Percentiles rank a stretch among this genome's conserved stretches.
Evolutionary conservation across 2,888 invertebrate species (phyloP).

Genomic region (Crocallis elinguaria): DNA sequence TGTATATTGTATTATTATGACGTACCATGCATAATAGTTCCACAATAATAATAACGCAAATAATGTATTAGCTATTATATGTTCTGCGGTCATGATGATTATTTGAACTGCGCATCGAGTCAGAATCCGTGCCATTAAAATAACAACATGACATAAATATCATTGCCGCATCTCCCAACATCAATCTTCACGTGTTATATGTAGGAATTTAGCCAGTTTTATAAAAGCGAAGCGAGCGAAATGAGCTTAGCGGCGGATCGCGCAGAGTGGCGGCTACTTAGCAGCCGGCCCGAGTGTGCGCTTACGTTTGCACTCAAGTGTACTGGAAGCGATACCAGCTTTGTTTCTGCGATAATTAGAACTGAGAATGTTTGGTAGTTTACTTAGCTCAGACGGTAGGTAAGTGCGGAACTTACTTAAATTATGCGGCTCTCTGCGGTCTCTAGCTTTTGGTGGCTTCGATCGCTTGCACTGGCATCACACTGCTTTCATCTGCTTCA

Average conservation of each 20-base stretch:
- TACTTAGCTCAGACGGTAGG: constrained; percentile 2
- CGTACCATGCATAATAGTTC: too few species aligned
- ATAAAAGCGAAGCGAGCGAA: constrained; percentile 78
- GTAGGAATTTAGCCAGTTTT: constrained; percentile 78
- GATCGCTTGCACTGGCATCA: neutral
- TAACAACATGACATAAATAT: constrained; percentile 1
- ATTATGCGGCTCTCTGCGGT: constrained; percentile 11
- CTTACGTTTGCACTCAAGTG: constrained; percentile 20
- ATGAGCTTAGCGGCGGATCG: constrained; percentile 77
- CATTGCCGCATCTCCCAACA: constrained; percentile 35
- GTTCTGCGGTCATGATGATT: too few species aligned
- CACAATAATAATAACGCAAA: too few species aligned
- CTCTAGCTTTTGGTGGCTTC: neutral
- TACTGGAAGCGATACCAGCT: constrained; percentile 17
- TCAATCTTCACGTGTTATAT: constrained; percentile 43
- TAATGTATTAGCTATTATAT: too few species aligned
- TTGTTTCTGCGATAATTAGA: constrained; percentile 23
- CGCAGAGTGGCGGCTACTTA: constrained; percentile 71
- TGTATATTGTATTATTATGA: too few species aligned
- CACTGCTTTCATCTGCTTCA: neutral
- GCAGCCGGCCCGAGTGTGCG: constrained; percentile 43
- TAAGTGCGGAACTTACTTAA: constrained; percentile 15
- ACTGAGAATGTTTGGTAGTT: constrained; percentile 10
- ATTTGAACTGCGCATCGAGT: too few species aligned
- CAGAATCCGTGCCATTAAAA: neutral